These are phyloP conservation scores for Falco peregrinus DNA, from an alignment of 2,797 vertebrate species.

Conservation along the genomic window DNA sequence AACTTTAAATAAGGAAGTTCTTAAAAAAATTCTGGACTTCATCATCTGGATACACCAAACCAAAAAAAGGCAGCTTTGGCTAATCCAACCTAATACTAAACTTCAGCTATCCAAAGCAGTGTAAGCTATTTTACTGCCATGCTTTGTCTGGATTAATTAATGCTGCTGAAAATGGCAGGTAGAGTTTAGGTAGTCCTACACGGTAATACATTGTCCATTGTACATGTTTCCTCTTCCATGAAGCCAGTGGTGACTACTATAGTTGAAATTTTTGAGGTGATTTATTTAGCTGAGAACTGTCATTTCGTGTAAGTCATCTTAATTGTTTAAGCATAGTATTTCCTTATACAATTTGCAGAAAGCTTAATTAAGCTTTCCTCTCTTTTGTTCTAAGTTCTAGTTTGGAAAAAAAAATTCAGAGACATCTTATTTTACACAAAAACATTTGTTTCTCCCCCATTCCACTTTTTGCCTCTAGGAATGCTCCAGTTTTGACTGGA, in stretches of 20 bases:
- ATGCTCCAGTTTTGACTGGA: not conserved
- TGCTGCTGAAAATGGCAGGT: not conserved
- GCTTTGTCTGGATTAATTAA: not conserved
- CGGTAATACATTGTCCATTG: not conserved
- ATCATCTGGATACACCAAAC: not conserved
- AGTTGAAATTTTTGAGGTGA: not conserved
- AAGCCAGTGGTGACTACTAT: not conserved
- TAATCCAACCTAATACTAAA: not conserved
- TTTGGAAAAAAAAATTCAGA: not conserved
- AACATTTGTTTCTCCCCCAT: not conserved
- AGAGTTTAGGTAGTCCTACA: not conserved
- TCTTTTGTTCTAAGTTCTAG: not conserved
- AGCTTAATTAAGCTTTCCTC: not conserved
- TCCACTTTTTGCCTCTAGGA: not conserved
- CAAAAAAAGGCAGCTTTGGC: not conserved
- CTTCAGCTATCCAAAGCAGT: not conserved
- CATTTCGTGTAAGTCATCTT: not conserved
- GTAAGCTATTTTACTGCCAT: not conserved
- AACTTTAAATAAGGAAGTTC: not conserved
- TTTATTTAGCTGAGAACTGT: not conserved
- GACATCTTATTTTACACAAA: not conserved
- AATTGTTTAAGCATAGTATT: not conserved
- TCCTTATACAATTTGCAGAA: not conserved
- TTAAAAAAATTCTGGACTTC: not conserved
- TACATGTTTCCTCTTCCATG: not conserved